These are phyloP conservation scores for Pseudorasbora parva DNA, from an alignment of 2,113 vertebrate genomes.

Conservation along the genomic window DNA sequence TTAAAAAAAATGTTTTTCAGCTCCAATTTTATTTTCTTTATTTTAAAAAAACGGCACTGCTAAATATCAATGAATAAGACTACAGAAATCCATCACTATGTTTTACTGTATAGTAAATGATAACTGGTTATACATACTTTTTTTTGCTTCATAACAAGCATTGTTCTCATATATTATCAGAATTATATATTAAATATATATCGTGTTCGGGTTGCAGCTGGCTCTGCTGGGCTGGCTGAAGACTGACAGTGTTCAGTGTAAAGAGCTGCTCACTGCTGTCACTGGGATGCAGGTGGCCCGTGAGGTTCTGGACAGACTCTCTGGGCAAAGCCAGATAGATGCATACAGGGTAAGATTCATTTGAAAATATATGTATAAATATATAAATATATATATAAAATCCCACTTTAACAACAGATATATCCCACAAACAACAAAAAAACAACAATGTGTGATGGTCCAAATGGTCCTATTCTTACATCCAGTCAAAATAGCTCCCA, in stretches of 20 bases:
- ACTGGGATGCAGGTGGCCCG: conserved; percentile 68
- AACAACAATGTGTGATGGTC: too few relatives aligned
- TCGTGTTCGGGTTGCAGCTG: conserved; percentile 57
- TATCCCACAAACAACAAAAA: too few relatives aligned
- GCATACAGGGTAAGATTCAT: conserved; percentile 66
- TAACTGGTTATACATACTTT: not conserved
- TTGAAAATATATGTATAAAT: too few relatives aligned
- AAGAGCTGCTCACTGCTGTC: conserved; percentile 60
- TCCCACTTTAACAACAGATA: too few relatives aligned
- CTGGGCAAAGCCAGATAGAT: conserved; percentile 71
- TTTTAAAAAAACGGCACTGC: too few relatives aligned
- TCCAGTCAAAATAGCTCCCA: too few relatives aligned
- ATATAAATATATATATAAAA: too few relatives aligned
- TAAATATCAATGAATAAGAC: not conserved
- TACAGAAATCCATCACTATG: not conserved
- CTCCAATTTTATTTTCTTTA: not conserved
- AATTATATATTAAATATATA: too few relatives aligned
- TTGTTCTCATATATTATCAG: too few relatives aligned
- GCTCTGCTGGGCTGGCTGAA: conserved; percentile 71
- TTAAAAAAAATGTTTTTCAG: not conserved
- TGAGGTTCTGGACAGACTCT: conserved; percentile 70
- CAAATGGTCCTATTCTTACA: too few relatives aligned
- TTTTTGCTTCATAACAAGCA: not conserved
- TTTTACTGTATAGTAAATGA: too few relatives aligned
- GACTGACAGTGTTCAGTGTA: conserved; percentile 66